Evolutionary conservation across 2,888 invertebrate genomes (phyloP), one percentile per base, ranked within the genome.

Genomic region (Idaea dimidiata): DNA sequence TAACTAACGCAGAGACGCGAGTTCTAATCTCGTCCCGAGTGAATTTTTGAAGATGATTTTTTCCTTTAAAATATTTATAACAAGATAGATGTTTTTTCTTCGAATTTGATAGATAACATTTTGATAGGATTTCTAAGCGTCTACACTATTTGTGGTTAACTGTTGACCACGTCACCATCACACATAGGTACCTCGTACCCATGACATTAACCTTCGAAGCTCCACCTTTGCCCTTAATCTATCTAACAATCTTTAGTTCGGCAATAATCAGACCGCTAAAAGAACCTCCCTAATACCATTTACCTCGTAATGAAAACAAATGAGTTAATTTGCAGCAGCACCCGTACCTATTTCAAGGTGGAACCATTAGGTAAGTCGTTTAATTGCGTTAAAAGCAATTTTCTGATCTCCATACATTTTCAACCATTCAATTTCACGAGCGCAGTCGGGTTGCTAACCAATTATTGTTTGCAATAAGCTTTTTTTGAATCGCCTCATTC

Each of bases 231-330:
- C 43, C 7, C 14, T 7, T 43, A 43, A 43, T 43, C 43, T 43
- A 43, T 43, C 43, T 43, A 8, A 43, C 14, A 43, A 43, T 43
- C 43, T 43, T 43, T 43, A 43, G 43, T 43, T 43, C 10, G 43
- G 14, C 10, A 18, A 18, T 56, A 56, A 56, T 58, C 24, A 43
- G 32, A 58, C 33, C 33, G 43, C 32, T 16, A 18, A 57, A 57
- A 31, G 18, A 14, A 24, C 31, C 24, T 58, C 17, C 57, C 17
- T 59, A 62, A 59, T 62, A 59, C 18, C 32, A 59, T 59, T 33
- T 43, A 43, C 43, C 43, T 14, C n/a, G 17, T 70, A 68, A 70
- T 67, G 66, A 58, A 68, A 70, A 70, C 62, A 64, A 68, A 70
- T 68, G 70, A 62, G 64, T 64, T 66, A 65, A 70, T 68, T 68